These are phyloP conservation scores for human (Homo sapiens) DNA, from an alignment of 2,113 vertebrate genomes.

Conservation along the genomic window DNA sequence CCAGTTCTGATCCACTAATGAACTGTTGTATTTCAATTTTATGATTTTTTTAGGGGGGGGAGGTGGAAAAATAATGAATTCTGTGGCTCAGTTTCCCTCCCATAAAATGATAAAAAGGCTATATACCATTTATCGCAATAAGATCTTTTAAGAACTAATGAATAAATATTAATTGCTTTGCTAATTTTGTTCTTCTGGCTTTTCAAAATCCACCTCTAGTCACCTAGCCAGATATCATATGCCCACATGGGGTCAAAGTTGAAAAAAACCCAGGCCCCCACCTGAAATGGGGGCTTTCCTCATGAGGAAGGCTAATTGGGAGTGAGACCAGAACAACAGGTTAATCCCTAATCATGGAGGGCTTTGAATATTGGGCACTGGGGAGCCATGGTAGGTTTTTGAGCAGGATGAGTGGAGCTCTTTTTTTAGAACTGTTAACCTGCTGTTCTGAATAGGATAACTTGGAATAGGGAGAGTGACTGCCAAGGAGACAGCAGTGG, in stretches of 20 bases:
- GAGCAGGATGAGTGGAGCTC: background rate
- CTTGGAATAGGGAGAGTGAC: background rate
- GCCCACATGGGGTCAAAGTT: background rate
- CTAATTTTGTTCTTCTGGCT: constrained; percentile 13
- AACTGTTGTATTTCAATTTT: background rate
- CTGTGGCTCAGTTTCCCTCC: background rate
- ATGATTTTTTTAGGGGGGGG: background rate
- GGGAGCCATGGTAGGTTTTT: background rate
- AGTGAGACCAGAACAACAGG: background rate
- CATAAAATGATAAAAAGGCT: background rate
- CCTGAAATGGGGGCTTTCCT: background rate
- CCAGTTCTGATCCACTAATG: background rate
- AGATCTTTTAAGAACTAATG: constrained; percentile 15
- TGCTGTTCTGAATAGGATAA: background rate
- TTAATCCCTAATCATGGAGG: background rate
- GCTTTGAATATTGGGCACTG: background rate
- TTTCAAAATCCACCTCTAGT: background rate
- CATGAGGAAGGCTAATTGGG: background rate
- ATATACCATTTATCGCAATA: background rate
- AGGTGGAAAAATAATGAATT: background rate
- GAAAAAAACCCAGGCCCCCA: background rate
- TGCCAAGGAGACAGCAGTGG: background rate
- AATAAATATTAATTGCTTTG: background rate
- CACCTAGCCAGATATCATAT: background rate
- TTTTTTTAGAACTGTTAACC: background rate